These are phyloP conservation scores for Tinamus guttatus DNA, from an alignment of 2,113 vertebrate genomes.

Conservation along the genomic window DNA sequence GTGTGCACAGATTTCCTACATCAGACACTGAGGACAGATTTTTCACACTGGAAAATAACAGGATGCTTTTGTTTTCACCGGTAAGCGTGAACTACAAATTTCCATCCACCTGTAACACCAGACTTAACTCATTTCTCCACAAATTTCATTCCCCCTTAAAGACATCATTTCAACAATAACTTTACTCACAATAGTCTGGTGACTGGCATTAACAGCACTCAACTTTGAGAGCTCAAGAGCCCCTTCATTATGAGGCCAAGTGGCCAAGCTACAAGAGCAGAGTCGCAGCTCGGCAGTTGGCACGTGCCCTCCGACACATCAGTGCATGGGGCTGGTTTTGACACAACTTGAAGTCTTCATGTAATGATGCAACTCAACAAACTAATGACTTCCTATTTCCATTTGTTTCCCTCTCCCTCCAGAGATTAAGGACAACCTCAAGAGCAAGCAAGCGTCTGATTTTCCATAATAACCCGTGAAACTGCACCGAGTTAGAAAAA, in stretches of 20 bases:
- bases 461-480: not conserved
- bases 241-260: not conserved
- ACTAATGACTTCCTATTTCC: not conserved
- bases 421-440: not conserved
- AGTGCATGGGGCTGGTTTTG: not conserved
- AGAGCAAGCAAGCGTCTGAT: not conserved
- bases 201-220: not conserved
- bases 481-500: not conserved
- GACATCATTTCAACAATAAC: not conserved
- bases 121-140: not conserved
- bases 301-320: not conserved
- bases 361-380: not conserved
- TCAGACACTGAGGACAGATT: not conserved
- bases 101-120: not conserved
- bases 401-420: not conserved
- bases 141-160: not conserved
- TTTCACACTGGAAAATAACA: not conserved
- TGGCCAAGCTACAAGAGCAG: not conserved
- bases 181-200: not conserved
- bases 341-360: not conserved
- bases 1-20: not conserved
- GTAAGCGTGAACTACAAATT: not conserved
- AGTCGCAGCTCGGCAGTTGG: not conserved
- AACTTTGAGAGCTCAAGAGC: slow-evolving; percentile 7
- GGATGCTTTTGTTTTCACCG: not conserved